Base-by-base conservation (phyloP, 2,797 vertebrate species). In the Hyperoplus immaculatus region DNA sequence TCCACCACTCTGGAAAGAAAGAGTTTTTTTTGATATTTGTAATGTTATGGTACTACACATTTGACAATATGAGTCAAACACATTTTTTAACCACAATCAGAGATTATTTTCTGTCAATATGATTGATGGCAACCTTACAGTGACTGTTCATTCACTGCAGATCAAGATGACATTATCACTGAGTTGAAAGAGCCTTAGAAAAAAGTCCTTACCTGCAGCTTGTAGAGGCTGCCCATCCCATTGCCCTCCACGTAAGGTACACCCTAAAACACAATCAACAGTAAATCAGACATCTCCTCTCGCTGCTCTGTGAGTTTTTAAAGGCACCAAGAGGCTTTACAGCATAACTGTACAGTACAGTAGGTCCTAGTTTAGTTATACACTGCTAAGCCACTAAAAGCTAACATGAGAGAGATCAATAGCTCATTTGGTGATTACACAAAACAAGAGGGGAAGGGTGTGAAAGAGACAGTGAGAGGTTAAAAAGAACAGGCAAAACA, bases 171-270 rank as follows among this genome's bases (percentile, higher is more conserved):
- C 54, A 70, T 14, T 61, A 42, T 69, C 13, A 54, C 15, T 36
- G 41, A 77, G 65, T 45, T 74, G 1, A 51, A 69, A 29, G 29
- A 58, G 43, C 46, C 64, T 80, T 42, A 77, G 8, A 68, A 29
- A 29, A 59, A 72, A 56, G 63, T 66, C 63, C 93, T 94, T 97
- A 99, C 98, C 98, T 99, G 97, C 71, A 97, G 95, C 93, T 99
- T 99, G 95, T 99, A 99, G 43, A 99, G 95, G 88, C 96, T 97
- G 94, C 98, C 96, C 98, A 99, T 99, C 84, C 98, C 98, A 36
- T 97, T 98, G 81, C 96, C 96, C 90, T 99, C 97, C 88, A 93
- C 94, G 82, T 93, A 92, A 39, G 96, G 94, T 42, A 92, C 78
- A 67, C 97, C 97, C 98, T 99, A 80, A 89, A 94, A 88, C 83